phyloP scores from a whole-genome alignment of 2,888 invertebrate genomes.

The Polymixis flavicincta region DNA sequence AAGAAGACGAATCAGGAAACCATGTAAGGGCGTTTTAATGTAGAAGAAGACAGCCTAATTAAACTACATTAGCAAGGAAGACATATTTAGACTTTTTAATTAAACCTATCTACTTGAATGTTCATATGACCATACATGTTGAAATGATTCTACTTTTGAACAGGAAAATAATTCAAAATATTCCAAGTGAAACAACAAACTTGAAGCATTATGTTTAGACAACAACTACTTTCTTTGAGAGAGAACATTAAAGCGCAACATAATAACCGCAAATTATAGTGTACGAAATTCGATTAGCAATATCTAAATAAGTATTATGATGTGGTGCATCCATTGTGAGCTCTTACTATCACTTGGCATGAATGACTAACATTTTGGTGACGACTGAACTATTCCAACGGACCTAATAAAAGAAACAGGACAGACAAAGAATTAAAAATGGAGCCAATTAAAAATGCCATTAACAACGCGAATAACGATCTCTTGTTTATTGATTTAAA shows the following conservation, averaged over 20 bases:
- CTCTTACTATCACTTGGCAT: conserved; percentile 44
- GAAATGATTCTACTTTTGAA: conserved; percentile 31
- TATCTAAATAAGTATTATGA: conserved; percentile 49
- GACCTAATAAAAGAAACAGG: conserved; percentile 17
- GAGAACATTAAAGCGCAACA: conserved; percentile 58
- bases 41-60: conserved; percentile 58
- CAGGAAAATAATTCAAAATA: conserved; percentile 50
- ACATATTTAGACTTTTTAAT: conserved; percentile 51
- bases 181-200: conserved; percentile 47
- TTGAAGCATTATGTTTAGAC: conserved; percentile 42
- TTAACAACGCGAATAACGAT: conserved; percentile 79
- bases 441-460: conserved; percentile 75
- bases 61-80: conserved; percentile 58
- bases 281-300: conserved; percentile 57
- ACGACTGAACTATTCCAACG: conserved; percentile 24
- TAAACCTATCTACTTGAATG: conserved; percentile 25
- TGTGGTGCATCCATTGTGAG: conserved; percentile 50
- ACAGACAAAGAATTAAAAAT: conserved; percentile 60
- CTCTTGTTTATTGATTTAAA: conserved; percentile 81
- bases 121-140: conserved; percentile 33
- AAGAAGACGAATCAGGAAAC: conserved; percentile 53
- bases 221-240: conserved; percentile 61
- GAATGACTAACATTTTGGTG: conserved; percentile 32
- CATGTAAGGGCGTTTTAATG: conserved; percentile 48
- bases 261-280: conserved; percentile 64